These are phyloP conservation scores for Bos indicus DNA, from an alignment of 2,113 vertebrate species.

Conservation along the genomic window DNA sequence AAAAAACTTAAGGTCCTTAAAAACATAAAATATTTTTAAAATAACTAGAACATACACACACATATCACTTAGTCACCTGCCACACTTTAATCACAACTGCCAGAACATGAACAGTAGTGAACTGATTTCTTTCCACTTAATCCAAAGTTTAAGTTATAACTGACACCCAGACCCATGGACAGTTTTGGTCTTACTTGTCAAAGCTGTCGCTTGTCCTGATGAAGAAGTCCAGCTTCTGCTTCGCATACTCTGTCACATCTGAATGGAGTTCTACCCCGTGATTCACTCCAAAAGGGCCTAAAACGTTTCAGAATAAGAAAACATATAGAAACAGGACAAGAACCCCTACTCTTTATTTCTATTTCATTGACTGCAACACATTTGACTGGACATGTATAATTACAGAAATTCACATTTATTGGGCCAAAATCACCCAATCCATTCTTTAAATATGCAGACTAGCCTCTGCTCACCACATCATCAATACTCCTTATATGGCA, in stretches of 20 bases:
- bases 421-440: background rate
- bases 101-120: background rate
- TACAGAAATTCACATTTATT: background rate
- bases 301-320: constrained; percentile 38
- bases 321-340: background rate
- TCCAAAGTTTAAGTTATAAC: background rate
- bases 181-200: constrained; percentile 86
- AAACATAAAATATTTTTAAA: background rate
- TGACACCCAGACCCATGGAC: background rate
- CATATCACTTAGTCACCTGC: background rate
- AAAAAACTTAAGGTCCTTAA: background rate
- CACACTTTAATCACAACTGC: background rate
- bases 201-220: constrained; percentile 97
- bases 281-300: constrained; percentile 96
- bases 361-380: background rate
- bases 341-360: background rate
- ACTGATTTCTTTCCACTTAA: background rate
- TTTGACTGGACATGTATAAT: background rate
- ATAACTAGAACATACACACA: background rate
- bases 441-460: background rate
- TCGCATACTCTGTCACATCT: constrained; percentile 94
- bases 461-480: background rate
- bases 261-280: constrained; percentile 95
- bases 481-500: background rate
- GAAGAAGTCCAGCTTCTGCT: constrained; percentile 95